Evolutionary conservation across 2,888 invertebrate species (phyloP).

Genomic region (Melanchra persicariae): DNA sequence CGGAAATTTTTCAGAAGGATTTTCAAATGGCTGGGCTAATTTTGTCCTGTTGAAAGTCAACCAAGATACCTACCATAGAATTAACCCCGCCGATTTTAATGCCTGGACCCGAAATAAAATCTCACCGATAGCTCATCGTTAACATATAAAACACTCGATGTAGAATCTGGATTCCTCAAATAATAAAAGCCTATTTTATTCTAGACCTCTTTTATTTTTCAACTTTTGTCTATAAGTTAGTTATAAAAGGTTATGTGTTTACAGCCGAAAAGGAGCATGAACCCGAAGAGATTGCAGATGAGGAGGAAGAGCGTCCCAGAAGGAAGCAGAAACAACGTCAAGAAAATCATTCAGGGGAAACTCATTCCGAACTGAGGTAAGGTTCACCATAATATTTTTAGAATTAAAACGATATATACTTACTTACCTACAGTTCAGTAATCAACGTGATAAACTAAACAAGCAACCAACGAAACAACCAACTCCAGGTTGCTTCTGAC

Average conservation of each 20-base stretch:
- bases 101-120: neutral
- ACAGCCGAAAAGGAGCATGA: constrained; percentile 68
- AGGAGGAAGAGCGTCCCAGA: constrained; percentile 61
- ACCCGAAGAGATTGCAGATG: constrained; percentile 68
- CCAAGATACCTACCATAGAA: too few species aligned
- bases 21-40: constrained; percentile 76
- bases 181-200: constrained; percentile 4
- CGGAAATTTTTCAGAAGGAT: constrained; percentile 77
- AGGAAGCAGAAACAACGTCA: constrained; percentile 63
- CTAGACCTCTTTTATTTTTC: constrained; percentile 23
- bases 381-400: constrained; percentile 19
- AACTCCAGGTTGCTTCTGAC: neutral
- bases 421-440: too few species aligned
- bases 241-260: constrained; percentile 45
- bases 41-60: constrained; percentile 8
- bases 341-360: constrained; percentile 57
- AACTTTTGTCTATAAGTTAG: neutral
- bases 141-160: neutral
- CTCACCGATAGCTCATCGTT: neutral
- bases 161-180: neutral
- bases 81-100: neutral
- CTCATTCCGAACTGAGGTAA: constrained; percentile 83
- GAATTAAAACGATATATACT: too few species aligned
- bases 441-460: too few species aligned
- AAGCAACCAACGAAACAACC: too few species aligned